Evolutionary conservation across 23 tunicate genomes (phyloP), one percentile per base, ranked within the genome.

Genomic region (Botrylloides violaceus): DNA sequence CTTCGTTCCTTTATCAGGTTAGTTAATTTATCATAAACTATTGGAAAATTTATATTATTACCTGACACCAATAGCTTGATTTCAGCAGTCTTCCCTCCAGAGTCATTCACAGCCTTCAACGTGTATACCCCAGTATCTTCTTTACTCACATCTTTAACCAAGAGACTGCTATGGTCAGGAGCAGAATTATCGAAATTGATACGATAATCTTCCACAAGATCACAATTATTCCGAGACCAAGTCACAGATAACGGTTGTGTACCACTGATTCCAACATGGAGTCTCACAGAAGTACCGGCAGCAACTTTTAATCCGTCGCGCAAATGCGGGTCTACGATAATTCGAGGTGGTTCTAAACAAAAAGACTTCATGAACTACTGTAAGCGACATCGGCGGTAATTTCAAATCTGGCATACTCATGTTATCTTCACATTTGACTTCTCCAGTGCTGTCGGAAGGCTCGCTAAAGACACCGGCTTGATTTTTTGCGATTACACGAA

Each of bases 81-180:
- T n/a, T 85, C 74, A 49, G 81, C 94, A 3, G 94, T 39, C 49
- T 81, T 80, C 70, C 85, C 98, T 31, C 98, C 98, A 64, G 83
- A 81, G 5, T 86, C 90, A 47, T 93, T 93, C 80, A 55, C 80
- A 2, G 98, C 98, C 2, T 19, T 38, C 28, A 93, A 53, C 2
- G 78, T 73, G 58, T 80, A 93, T 1, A 26, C 55, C 7, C 98
- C 98, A 35, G 98, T 56, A 48, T 93, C 94, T 3, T 2, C 32
- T 35, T 79, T 73, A n/a, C 74, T 47, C 58, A 84, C 77, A 47
- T 86, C 94, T 49, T 93, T 93, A 39, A 93, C 70, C 0, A 82
- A 32, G 1, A 93, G 25, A 64, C 85, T 81, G 78, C 78, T 80
- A 32, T 85, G 81, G 58, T 70, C 87, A n/a, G 76, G 38, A n/a